Conservation (phyloP, 2,888 invertebrate species). For the Folsomia manolachei region DNA sequence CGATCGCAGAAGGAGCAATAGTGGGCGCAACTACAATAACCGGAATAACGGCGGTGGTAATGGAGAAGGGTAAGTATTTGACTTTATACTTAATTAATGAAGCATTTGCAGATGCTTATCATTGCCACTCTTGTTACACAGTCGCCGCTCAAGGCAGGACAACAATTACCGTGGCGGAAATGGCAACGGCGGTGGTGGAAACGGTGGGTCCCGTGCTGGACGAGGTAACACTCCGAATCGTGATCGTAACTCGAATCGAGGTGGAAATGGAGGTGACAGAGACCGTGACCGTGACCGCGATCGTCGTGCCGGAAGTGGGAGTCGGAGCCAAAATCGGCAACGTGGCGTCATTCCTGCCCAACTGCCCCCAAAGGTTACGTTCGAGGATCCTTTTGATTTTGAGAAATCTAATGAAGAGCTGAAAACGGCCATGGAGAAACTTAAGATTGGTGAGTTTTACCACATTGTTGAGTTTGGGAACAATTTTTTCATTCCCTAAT, state of each 20-base stretch:
- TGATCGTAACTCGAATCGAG: background rate
- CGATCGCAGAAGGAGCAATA: conserved; percentile 9
- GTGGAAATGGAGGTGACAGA: conserved; percentile 31
- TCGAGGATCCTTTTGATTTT: conserved; percentile 96
- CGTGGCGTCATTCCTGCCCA: conserved; percentile 40
- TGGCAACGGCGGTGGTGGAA: conserved; percentile 34
- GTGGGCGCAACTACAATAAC: conserved; percentile 7
- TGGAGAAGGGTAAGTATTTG: too few relatives aligned
- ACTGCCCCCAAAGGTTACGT: conserved; percentile 54
- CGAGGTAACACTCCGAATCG: background rate
- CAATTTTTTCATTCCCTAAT: too few relatives aligned
- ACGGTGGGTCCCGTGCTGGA: conserved; percentile 21
- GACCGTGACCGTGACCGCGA: conserved; percentile 9
- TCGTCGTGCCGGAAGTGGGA: background rate
- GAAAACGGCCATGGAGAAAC: conserved; percentile 74
- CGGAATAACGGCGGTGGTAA: background rate
- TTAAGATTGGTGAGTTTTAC: conserved; percentile 63
- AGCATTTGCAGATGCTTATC: too few relatives aligned
- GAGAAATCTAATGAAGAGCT: conserved; percentile 96
- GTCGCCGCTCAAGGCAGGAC: background rate
- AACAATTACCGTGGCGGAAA: conserved; percentile 34
- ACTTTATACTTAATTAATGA: too few relatives aligned
- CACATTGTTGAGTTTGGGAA: too few relatives aligned
- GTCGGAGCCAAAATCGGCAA: conserved; percentile 32
- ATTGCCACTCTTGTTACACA: background rate